Conservation (phyloP, 2,797 vertebrate genomes). For the Poecilia gillii region DNA sequence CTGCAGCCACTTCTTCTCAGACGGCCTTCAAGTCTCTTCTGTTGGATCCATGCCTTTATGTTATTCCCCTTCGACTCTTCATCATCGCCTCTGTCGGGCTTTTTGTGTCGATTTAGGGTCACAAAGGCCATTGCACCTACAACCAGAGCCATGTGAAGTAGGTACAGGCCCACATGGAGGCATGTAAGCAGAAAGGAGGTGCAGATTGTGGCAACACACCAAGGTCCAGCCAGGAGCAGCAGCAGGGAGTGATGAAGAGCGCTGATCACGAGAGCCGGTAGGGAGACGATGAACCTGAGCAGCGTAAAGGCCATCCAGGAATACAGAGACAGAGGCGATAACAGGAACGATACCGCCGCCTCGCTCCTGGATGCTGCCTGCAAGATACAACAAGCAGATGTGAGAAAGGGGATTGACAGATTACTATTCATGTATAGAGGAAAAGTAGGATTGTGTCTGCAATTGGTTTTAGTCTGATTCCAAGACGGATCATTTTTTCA, state of each 20-base stretch:
- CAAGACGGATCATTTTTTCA: not conserved
- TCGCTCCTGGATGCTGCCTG: conserved; percentile 49
- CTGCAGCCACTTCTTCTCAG: not conserved
- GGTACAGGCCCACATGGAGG: conserved; percentile 54
- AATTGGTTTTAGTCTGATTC: not conserved
- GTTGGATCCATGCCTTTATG: not conserved
- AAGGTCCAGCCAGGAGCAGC: conserved; percentile 64
- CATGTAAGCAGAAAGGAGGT: conserved; percentile 48
- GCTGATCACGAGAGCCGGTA: conserved; percentile 51
- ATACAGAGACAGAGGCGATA: conserved; percentile 71
- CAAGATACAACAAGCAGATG: conserved; percentile 12
- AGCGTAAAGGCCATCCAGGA: conserved; percentile 62
- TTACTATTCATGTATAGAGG: not conserved
- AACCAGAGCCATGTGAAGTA: conserved; percentile 66
- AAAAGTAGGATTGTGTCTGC: not conserved
- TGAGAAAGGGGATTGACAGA: not conserved
- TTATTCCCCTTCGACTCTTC: not conserved
- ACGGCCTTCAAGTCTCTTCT: conserved; percentile 2
- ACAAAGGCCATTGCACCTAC: conserved; percentile 49
- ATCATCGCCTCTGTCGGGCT: not conserved
- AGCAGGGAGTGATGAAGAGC: conserved; percentile 55
- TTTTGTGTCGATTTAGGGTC: conserved; percentile 30
- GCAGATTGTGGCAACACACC: conserved; percentile 40
- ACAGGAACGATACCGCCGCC: conserved; percentile 50
- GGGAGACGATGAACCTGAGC: conserved; percentile 56